Evolutionary conservation across 2,888 invertebrate genomes (phyloP).

Genomic region (Drosophila nr. fundita): DNA sequence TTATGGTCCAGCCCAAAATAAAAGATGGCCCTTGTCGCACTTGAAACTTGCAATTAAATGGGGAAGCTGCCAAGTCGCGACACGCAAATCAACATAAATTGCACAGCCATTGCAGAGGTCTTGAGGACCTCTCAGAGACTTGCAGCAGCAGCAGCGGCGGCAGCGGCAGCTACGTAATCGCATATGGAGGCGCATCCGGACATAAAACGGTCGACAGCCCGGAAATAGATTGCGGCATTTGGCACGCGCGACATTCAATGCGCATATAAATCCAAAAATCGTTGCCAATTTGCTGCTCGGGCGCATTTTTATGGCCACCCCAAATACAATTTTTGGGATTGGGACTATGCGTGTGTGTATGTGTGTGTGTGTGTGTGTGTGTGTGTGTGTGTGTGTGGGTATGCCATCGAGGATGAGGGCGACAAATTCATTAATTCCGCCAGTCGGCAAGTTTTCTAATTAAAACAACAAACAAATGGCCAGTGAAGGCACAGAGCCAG

Average conservation of each 20-base stretch:
- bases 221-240: conserved; percentile 62
- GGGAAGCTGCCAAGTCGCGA: conserved; percentile 50
- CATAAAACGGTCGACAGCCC: conserved; percentile 32
- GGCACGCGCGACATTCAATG: conserved; percentile 69
- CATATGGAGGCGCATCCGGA: conserved; percentile 31
- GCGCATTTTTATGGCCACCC: conserved; percentile 62
- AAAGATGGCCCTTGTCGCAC: conserved; percentile 66
- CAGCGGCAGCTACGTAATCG: conserved; percentile 20
- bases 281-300: conserved; percentile 63
- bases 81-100: conserved; percentile 78
- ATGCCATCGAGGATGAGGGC: background rate
- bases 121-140: conserved; percentile 8
- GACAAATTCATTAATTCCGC: conserved; percentile 76
- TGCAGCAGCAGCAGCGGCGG: conserved; percentile 17
- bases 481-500: conserved; percentile 36
- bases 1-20: conserved; percentile 64
- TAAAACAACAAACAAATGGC: conserved; percentile 80
- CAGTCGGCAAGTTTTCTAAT: conserved; percentile 75
- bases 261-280: conserved; percentile 50
- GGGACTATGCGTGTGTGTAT: conserved; percentile 2
- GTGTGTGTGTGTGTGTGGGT: background rate
- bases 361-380: background rate
- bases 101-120: conserved; percentile 33
- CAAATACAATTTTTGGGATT: background rate
- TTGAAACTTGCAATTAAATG: conserved; percentile 72